These are phyloP conservation scores for Atrina japonica DNA, from an alignment of 2,888 invertebrate genomes.

Conservation along the genomic window DNA sequence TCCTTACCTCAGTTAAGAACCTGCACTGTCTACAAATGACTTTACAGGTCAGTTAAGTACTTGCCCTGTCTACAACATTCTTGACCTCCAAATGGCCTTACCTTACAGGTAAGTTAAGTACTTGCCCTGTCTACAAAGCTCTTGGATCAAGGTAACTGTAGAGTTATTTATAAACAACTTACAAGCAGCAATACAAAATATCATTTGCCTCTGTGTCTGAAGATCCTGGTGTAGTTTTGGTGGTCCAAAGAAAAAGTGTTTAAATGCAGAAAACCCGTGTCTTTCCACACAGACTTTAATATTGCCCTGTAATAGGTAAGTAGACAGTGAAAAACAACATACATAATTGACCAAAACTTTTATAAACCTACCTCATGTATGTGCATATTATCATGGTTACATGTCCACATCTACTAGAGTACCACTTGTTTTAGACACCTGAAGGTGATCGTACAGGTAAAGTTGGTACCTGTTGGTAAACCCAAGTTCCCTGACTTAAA, in stretches of 20 bases:
- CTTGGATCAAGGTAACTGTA: not conserved
- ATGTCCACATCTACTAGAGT: not conserved
- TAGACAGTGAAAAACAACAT: constrained; percentile 3
- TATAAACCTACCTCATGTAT: not conserved
- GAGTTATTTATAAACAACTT: constrained; percentile 65
- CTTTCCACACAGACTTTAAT: constrained; percentile 65
- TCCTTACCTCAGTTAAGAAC: no score
- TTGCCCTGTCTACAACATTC: no score
- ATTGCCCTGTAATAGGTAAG: constrained; percentile 54
- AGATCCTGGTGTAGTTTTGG: constrained; percentile 79
- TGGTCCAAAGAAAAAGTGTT: constrained; percentile 80
- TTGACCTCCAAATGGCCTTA: no score
- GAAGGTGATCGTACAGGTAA: no score
- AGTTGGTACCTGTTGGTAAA: no score
- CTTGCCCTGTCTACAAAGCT: not conserved
- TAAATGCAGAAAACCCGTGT: constrained; percentile 70
- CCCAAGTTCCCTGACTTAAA: no score
- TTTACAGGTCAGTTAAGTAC: not conserved
- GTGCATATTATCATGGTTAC: no score
- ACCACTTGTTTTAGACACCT: no score
- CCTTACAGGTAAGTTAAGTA: not conserved
- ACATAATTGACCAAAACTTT: not conserved
- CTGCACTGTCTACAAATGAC: no score
- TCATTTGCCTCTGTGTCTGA: constrained; percentile 79
- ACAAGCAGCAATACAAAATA: constrained; percentile 82